Evolutionary conservation across 2,113 vertebrate genomes (phyloP), one percentile per base, ranked within the genome.

Genomic region (Scartelaos histophorus): DNA sequence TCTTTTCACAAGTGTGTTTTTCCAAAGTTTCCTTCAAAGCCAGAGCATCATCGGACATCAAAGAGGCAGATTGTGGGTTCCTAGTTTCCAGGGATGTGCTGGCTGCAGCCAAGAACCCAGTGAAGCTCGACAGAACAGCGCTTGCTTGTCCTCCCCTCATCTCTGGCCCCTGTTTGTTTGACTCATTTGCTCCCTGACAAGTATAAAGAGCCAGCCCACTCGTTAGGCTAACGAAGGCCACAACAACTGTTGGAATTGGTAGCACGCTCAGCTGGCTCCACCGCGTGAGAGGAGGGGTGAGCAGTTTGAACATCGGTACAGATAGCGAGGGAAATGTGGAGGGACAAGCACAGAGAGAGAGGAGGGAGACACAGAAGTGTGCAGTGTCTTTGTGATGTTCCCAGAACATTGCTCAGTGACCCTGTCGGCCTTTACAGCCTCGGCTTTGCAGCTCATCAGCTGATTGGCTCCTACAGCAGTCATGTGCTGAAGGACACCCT

Each of bases 161-260:
- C 74, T 81, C 80, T 84, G 80, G 86, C 85, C 80, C 81, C 88
- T 89, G 90, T 92, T 90, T 89, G 87, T 91, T 91, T 91, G 88
- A 90, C 84, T 91, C 85, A 91, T 92, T 92, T 92, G 87, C 85
- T 91, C 86, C 73, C 85, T 91, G 91, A 92, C 91, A 89, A 85
- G 88, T 84, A 91, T 86, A 88, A 89, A 89, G 89, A 85, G 81
- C 86, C 75, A 71, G 75, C 89, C 91, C 85, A 88, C 86, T 93
- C 85, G 85, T 92, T 91, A 91, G 84, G 79, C 87, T 93, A 93
- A 92, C 89, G 89, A 92, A 91, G 90, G 75, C 82, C 82, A 60
- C 86, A 88, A 88, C 90, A 91, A 92, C 90, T 90, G 86, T 89
- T 89, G 87, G 82, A 85, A 88, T 87, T 90, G 88, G 87, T 84